Percentiles rank a stretch among this genome's conserved stretches.
Evolutionary conservation across 2,113 vertebrate genomes (phyloP).

Genomic region (Hystrix cristata): DNA sequence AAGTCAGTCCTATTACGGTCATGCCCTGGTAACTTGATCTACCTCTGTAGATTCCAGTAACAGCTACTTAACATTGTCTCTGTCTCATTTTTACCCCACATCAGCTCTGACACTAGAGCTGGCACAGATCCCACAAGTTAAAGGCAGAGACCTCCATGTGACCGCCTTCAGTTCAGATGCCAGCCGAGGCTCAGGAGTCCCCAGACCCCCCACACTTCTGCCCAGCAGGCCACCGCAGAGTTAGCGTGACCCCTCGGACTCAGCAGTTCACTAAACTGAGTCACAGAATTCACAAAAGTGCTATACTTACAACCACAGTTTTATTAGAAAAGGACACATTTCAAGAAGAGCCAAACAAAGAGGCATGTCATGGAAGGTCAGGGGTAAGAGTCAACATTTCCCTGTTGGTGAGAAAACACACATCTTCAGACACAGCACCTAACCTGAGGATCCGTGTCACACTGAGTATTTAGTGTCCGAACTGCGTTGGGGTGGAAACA

Average conservation of each 20-base stretch:
- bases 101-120: neutral
- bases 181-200: neutral
- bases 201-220: neutral
- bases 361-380: neutral
- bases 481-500: neutral
- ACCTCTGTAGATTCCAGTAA: neutral
- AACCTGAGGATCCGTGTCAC: neutral
- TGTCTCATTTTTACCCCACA: conserved; percentile 15
- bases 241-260: neutral
- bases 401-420: neutral
- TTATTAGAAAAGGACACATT: neutral
- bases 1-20: neutral
- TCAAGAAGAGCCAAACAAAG: conserved; percentile 2
- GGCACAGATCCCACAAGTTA: neutral
- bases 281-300: neutral
- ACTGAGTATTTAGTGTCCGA: neutral
- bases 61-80: neutral
- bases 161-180: neutral
- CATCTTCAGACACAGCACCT: neutral
- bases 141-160: neutral
- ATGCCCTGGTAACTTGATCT: neutral
- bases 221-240: neutral
- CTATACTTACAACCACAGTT: neutral
- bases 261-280: conserved; percentile 12
- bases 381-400: neutral